Percentiles rank a stretch among this genome's conserved stretches.
phyloP scores from a whole-genome alignment of 2,797 vertebrate species.

The Diglossa cyanea region DNA sequence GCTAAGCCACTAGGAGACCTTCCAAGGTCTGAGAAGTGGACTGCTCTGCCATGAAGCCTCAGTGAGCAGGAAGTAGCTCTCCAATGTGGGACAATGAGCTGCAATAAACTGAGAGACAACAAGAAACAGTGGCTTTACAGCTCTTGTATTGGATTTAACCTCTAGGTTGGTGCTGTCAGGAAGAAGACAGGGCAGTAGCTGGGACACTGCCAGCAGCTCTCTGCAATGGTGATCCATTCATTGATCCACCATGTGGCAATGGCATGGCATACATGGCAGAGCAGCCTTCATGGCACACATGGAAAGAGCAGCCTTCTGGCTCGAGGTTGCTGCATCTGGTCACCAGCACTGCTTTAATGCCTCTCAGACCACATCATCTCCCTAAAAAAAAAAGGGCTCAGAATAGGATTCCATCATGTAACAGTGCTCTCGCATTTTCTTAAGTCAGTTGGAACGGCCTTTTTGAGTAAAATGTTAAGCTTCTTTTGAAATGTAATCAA shows the following conservation, averaged over 20 bases:
- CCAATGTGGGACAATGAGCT: rapidly evolving
- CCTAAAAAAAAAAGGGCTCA: neutral
- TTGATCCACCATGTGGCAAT: neutral
- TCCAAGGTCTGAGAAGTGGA: neutral
- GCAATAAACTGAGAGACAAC: neutral
- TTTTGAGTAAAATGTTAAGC: neutral
- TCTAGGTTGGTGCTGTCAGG: neutral
- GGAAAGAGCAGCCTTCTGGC: neutral
- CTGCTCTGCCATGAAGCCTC: neutral
- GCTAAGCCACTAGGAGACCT: neutral
- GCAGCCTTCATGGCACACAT: rapidly evolving
- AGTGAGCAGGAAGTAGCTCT: neutral
- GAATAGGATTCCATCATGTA: neutral
- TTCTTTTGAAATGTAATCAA: neutral
- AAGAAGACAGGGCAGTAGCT: neutral
- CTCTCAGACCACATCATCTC: neutral
- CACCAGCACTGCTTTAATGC: neutral
- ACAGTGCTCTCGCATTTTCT: neutral
- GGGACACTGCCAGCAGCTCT: neutral
- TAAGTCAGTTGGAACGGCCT: neutral
- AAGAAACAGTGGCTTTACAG: neutral
- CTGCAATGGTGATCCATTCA: neutral
- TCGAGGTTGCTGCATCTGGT: neutral
- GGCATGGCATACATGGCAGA: too few relatives aligned
- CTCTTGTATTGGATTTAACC: neutral